Base-by-base conservation (phyloP, 1,140 invertebrate species). In the Halictus rubicundus region DNA sequence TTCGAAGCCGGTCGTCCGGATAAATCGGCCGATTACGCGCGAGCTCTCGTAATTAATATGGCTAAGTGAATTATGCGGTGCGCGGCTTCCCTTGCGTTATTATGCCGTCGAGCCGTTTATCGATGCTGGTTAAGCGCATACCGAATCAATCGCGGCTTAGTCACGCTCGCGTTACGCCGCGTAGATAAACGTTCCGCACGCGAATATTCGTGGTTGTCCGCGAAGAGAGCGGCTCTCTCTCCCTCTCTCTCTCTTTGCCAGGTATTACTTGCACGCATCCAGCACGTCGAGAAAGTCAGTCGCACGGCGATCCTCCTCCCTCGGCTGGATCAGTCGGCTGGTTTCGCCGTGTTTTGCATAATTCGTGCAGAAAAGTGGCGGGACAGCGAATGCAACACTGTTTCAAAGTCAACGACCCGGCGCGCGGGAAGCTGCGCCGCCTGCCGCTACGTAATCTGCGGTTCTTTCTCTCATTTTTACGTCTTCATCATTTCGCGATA, bases 271-370 rank as follows among this genome's bases (percentile, higher is more conserved):
- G 68, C 63, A 79, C 69, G 64, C 27, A 68, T 57, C 19, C 21
- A 49, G 25, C 39, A 1, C n/a, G 32, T 1, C 42, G 16, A 16
- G 54, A 12, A 60, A 16, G 42, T 12, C 42, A 14, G 42, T 46
- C 42, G 42, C 42, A 54, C 49, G 49, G 49, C 49, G 49, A 21
- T 52, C 5, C 16, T 68, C 57, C 46, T 46, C 37, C 37, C 52
- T 49, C 65, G 60, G 37, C 63, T 19, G 19, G 76, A 63, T 66
- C 72, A 68, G 27, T 78, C 71, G 60, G 72, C 68, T 19, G 19
- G 19, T 83, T 81, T 81, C 75, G 60, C 60, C 21, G 74, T 39
- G 61, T 80, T 86, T 86, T 86, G 69, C 85, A 85, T 85, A 86
- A 84, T 85, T 86, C 74, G 60, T 63, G 42, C 32, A 69, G 74